Conservation (phyloP, 2,888 invertebrate genomes). For the Mythimna lalbum region DNA sequence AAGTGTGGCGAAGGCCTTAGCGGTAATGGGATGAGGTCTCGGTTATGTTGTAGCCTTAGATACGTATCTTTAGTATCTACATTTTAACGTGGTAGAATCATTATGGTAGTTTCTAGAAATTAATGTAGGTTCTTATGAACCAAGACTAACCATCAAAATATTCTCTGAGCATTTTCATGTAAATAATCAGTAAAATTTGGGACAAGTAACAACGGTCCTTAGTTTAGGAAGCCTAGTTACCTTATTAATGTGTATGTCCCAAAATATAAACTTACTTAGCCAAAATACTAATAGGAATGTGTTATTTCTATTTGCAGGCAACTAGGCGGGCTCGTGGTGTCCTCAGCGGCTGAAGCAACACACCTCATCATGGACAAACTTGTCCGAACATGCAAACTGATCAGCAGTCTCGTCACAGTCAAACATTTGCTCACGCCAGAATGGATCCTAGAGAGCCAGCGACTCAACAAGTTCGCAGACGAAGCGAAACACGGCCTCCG, state of each 20-base stretch:
- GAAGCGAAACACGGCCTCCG: conserved; percentile 94
- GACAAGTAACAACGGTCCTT: background rate
- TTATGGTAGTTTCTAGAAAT: background rate
- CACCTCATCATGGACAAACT: conserved; percentile 96
- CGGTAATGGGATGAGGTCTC: conserved; percentile 4
- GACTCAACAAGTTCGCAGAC: conserved; percentile 95
- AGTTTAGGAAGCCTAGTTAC: background rate
- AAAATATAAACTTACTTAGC: background rate
- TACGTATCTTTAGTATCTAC: conserved; percentile 7
- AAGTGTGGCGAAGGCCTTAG: too few relatives aligned
- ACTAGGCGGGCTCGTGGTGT: conserved; percentile 95
- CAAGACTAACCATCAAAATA: background rate
- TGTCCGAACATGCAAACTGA: conserved; percentile 95
- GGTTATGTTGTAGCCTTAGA: conserved; percentile 4
- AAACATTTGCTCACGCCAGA: conserved; percentile 95
- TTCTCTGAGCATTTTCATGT: background rate
- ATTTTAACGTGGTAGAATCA: background rate
- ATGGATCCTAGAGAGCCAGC: conserved; percentile 96
- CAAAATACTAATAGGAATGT: background rate
- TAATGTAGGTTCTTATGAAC: background rate
- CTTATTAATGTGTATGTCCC: background rate
- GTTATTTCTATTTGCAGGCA: conserved; percentile 89
- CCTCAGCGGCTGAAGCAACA: conserved; percentile 94
- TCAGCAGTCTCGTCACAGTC: conserved; percentile 95
- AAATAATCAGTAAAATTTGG: background rate